Base-by-base conservation (phyloP, 2,113 vertebrate genomes). In the Clarias macrocephalus region DNA sequence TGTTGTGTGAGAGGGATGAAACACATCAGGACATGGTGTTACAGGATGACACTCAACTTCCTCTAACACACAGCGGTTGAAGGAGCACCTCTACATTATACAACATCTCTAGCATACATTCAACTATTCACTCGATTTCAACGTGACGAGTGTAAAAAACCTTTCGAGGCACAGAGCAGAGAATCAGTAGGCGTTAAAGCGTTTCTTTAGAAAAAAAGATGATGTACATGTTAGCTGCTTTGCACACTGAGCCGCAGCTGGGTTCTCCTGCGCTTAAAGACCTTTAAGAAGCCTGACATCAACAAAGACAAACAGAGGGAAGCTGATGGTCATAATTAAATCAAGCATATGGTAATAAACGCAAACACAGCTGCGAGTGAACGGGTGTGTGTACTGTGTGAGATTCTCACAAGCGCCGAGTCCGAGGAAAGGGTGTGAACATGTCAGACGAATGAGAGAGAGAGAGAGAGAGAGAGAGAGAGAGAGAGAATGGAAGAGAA, bases 281-380 rank as follows among this genome's bases (percentile, higher is more conserved):
- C 54, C 72, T 83, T 76, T 83, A 82, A 84, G 81, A 42, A 84
- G 70, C 42, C 73, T 30, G 80, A 83, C 59, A 79, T 42, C 65
- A 77, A 84, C 75, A 77, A 73, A 72, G 66, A 83, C 68, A 86
- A 86, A 86, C 73, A 77, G 72, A 86, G 66, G 73, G 25, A 52
- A 84, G 33, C 56, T 65, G 57, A 89, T 75, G 85, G 81, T 59
- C 57, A 56, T 89, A 86, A 89, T 89, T 86, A 89, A 86, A 89
- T 84, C 56, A 56, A 89, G 75, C 85, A 84, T 89, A 89, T 89
- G 85, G 65, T 70, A 86, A 83, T 84, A 79, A 73, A 83, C 79
- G 68, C 81, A 89, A 84, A 86, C 85, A 84, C 88, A 86, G 85
- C 81, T 89, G 84, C 33, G 79, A 82, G 77, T 82, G 83, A 65